These are phyloP conservation scores for Hyperoplus immaculatus DNA, from an alignment of 2,797 vertebrate species.

Conservation along the genomic window DNA sequence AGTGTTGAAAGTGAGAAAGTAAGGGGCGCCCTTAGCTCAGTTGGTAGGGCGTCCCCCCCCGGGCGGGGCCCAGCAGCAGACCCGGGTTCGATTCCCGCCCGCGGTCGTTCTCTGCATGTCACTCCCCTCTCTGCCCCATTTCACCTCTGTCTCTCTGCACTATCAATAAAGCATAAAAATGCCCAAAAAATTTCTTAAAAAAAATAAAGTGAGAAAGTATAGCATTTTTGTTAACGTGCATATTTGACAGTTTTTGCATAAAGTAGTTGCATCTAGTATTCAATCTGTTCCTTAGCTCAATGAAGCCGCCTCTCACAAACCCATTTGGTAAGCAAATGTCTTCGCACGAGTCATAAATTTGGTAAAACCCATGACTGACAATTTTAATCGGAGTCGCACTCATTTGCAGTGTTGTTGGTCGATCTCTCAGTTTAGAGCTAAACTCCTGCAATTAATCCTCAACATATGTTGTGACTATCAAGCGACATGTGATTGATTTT, in stretches of 20 bases:
- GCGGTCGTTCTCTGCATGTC: too few relatives aligned
- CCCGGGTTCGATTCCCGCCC: too few relatives aligned
- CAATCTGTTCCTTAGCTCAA: slow-evolving; percentile 17
- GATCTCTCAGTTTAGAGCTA: slow-evolving; percentile 22
- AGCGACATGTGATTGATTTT: slow-evolving; percentile 40
- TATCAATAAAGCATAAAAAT: too few relatives aligned
- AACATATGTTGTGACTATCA: slow-evolving; percentile 38
- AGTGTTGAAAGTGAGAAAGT: neutral
- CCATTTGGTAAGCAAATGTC: slow-evolving; percentile 14
- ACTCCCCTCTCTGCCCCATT: too few relatives aligned
- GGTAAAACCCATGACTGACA: neutral
- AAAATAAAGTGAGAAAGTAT: neutral
- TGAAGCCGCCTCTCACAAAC: slow-evolving; percentile 17
- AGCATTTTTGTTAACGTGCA: neutral
- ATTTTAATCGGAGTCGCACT: slow-evolving; percentile 15
- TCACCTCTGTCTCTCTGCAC: too few relatives aligned
- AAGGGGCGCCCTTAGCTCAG: too few relatives aligned
- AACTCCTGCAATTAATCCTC: slow-evolving; percentile 41
- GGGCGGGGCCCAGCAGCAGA: too few relatives aligned
- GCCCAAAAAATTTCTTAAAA: too few relatives aligned
- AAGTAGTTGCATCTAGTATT: neutral
- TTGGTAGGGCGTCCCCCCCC: too few relatives aligned
- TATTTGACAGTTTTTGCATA: neutral
- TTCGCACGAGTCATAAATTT: slow-evolving; percentile 32
- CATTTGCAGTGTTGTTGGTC: slow-evolving; percentile 2